Conservation (phyloP, 1,140 invertebrate species). For the Bombus superbus region DNA sequence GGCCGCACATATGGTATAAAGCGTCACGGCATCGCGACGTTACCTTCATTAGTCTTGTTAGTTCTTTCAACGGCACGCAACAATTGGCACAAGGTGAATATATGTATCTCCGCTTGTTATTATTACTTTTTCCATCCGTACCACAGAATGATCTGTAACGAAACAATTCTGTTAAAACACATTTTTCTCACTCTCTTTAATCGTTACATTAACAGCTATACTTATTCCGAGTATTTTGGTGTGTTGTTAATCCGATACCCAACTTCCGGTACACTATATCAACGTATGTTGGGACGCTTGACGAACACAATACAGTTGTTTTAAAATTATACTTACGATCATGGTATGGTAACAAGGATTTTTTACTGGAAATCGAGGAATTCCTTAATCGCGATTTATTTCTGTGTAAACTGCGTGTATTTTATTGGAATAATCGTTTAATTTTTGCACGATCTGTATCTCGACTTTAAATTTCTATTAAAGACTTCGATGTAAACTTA, state of each 20-base stretch:
- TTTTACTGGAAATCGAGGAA: background rate
- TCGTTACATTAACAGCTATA: background rate
- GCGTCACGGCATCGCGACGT: slow-evolving; percentile 43
- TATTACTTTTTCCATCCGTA: background rate
- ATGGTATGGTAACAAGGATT: background rate
- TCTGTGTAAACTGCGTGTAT: background rate
- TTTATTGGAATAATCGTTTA: background rate
- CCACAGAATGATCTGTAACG: background rate
- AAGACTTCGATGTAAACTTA: background rate
- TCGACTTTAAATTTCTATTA: background rate
- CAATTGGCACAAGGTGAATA: slow-evolving; percentile 54
- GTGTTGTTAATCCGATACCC: no score
- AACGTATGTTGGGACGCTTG: background rate
- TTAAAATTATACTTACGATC: background rate
- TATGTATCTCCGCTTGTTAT: background rate
- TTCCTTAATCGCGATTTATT: no score
- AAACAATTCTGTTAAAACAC: background rate
- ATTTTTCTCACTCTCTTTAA: background rate
- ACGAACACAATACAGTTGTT: background rate
- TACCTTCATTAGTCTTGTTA: slow-evolving; percentile 48
- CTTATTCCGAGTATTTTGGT: no score
- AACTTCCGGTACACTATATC: background rate
- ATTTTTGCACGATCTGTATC: background rate
- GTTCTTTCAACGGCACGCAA: slow-evolving; percentile 33
- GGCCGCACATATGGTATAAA: slow-evolving; percentile 56